phyloP scores from a whole-genome alignment of 1,140 invertebrate species.

The Procambarus virginalis region DNA sequence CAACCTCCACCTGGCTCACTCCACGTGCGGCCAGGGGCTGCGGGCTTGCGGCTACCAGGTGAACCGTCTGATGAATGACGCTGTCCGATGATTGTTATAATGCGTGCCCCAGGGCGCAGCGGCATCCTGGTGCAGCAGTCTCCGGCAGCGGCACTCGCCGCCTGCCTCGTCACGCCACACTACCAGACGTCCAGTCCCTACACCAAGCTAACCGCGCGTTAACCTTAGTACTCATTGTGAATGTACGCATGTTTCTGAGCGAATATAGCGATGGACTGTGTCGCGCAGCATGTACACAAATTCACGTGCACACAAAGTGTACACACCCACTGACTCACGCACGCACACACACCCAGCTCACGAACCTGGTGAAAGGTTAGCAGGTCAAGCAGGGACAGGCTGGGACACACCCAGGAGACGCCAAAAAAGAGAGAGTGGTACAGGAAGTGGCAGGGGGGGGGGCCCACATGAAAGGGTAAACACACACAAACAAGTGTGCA shows the following conservation, averaged over 20 bases:
- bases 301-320: not conserved
- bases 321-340: not conserved
- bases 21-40: not conserved
- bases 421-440: conserved; percentile 3
- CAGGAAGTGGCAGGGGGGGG: not conserved
- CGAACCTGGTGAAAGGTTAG: not conserved
- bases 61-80: not conserved
- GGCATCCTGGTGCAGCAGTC: not conserved
- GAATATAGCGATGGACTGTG: too few relatives aligned
- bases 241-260: not conserved
- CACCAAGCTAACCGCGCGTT: too few relatives aligned
- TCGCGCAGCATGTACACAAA: not conserved
- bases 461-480: not conserved
- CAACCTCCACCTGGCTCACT: not conserved
- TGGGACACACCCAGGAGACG: not conserved
- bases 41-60: not conserved
- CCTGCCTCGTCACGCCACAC: not conserved
- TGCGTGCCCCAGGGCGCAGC: not conserved
- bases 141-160: not conserved
- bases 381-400: not conserved
- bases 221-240: not conserved
- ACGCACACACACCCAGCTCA: not conserved
- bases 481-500: too few relatives aligned
- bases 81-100: not conserved
- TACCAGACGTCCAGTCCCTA: not conserved